Evolutionary conservation across 1,140 invertebrate species (phyloP).

Genomic region (Drosophila teissieri): DNA sequence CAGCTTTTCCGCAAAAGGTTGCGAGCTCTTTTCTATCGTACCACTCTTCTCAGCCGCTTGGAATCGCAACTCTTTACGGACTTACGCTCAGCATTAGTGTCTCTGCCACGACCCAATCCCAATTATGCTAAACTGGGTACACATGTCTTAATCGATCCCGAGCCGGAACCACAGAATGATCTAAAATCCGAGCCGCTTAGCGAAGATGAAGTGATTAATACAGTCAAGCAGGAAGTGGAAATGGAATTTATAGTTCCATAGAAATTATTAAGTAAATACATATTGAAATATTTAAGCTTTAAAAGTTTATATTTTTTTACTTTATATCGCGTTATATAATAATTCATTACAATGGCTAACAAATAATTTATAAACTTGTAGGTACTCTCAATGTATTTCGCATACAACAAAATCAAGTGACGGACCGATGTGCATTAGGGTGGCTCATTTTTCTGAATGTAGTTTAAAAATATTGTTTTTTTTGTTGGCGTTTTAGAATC

Average conservation of each 20-base stretch:
- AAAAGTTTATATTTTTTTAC: slow-evolving; percentile 59
- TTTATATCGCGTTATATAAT: slow-evolving; percentile 50
- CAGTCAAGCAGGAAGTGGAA: slow-evolving; percentile 26
- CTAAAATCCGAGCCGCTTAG: slow-evolving; percentile 28
- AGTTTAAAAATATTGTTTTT: slow-evolving; percentile 3
- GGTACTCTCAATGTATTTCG: slow-evolving; percentile 49
- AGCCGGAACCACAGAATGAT: background rate
- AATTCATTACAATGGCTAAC: slow-evolving; percentile 42
- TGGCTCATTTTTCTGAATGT: slow-evolving; percentile 14
- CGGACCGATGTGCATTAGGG: slow-evolving; percentile 11
- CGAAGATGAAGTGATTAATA: slow-evolving; percentile 23
- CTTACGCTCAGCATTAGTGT: slow-evolving; percentile 32
- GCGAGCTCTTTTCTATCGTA: slow-evolving; percentile 63
- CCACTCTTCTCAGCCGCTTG: slow-evolving; percentile 68
- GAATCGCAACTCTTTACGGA: slow-evolving; percentile 37
- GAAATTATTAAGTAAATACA: background rate
- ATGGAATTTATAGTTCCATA: slow-evolving; percentile 20
- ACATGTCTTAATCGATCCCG: background rate
- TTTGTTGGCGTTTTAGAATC: background rate
- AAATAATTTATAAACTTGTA: slow-evolving; percentile 61
- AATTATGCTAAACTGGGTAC: background rate
- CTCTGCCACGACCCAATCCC: slow-evolving; percentile 13
- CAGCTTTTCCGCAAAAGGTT: slow-evolving; percentile 67
- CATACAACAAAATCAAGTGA: slow-evolving; percentile 29
- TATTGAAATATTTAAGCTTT: slow-evolving; percentile 17